Conservation (phyloP, 2,888 invertebrate genomes). For the Cotesia congregata region DNA sequence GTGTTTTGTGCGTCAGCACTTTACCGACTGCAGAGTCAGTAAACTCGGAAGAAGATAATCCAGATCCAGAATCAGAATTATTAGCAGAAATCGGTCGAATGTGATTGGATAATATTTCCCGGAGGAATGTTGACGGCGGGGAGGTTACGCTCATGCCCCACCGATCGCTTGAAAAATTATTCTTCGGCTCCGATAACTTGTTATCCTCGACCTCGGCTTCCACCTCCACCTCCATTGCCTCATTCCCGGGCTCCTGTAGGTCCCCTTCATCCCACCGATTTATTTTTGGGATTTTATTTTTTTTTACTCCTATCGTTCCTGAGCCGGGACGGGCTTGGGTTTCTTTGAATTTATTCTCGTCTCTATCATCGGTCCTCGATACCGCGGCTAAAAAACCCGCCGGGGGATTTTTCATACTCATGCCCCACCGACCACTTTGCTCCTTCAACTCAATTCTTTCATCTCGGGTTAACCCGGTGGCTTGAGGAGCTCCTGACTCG, state of each 20-base stretch:
- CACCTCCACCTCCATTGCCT: background rate
- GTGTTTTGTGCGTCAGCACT: background rate
- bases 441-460: slow-evolving; percentile 5
- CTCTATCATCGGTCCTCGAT: slow-evolving; percentile 16
- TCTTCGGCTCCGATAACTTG: slow-evolving; percentile 34
- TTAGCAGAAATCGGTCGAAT: background rate
- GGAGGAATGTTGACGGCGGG: slow-evolving; percentile 46
- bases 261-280: slow-evolving; percentile 22
- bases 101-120: slow-evolving; percentile 34
- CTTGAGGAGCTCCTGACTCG: slow-evolving; percentile 1
- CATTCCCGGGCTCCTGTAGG: background rate
- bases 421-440: slow-evolving; percentile 41
- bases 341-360: slow-evolving; percentile 28
- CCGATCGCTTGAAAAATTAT: slow-evolving; percentile 41
- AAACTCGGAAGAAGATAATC: background rate
- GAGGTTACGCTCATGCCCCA: slow-evolving; percentile 43
- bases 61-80: slow-evolving; percentile 1
- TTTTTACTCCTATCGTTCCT: background rate
- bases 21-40: background rate
- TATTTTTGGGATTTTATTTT: slow-evolving; percentile 32
- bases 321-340: slow-evolving; percentile 5
- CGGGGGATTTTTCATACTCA: slow-evolving; percentile 36
- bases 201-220: slow-evolving; percentile 17
- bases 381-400: slow-evolving; percentile 35
- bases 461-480: slow-evolving; percentile 6